Base-by-base conservation (phyloP, 2,888 invertebrate species). In the Cistogaster globosa region DNA sequence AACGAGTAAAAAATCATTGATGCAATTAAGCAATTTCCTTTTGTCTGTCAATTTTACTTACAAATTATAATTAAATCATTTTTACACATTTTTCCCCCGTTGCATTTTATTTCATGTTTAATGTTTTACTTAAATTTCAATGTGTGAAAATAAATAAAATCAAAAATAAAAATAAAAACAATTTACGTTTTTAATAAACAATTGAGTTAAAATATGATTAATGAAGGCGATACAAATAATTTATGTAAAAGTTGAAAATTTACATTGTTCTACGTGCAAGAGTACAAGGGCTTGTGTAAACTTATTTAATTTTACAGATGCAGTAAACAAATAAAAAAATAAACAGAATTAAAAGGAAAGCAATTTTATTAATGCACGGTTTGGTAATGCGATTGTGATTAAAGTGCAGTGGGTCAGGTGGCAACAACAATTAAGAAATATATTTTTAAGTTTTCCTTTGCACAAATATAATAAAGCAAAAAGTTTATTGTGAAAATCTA, bases 161-260 rank as follows among this genome's bases (percentile, higher is more conserved):
- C n/a, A n/a, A n/a, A n/a, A n/a, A n/a, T 36, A 22, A 42, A 55
- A 48, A 4, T 42, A 42, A 42, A n/a, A 55, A n/a, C n/a, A n/a
- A n/a, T n/a, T n/a, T 55, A 55, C 55, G 55, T 38, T 7, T 69
- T 69, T 69, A 55, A 69, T 22, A 55, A 55, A 42, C 55, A 69
- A 69, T 55, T 55, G 42, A 53, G 1, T 55, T 36, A 36, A 68
- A 36, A 68, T 7, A 38, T 32, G 32, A 5, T 7, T n/a, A 48
- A 48, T 48, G 16, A n/a, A 48, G 16, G 45, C 45, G 14, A n/a
- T 48, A 48, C 16, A 48, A 6, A 2, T 48, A 48, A 48, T 16
- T 48, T n/a, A 48, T 48, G 45, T 48, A n/a, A 6, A 48, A n/a
- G 45, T 48, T 16, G 2, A 48, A 16, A 16, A 16, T 48, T 48